Evolutionary conservation across 2,888 invertebrate genomes (phyloP).

Genomic region (Trichopoda pennipes): DNA sequence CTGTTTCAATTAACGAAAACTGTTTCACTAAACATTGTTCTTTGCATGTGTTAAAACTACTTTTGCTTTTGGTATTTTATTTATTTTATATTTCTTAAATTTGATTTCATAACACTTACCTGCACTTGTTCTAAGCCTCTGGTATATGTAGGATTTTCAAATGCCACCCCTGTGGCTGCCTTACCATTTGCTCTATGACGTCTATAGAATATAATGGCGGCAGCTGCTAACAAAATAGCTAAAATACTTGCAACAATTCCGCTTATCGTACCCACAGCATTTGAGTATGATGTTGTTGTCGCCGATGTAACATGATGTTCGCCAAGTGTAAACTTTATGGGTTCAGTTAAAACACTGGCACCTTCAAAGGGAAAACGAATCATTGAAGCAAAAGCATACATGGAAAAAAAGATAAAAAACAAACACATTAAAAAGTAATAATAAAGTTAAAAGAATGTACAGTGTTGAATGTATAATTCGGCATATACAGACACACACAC

Average conservation of each 20-base stretch:
- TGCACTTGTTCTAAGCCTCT: conserved; percentile 89
- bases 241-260: conserved; percentile 80
- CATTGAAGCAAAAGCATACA: conserved; percentile 12
- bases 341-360: conserved; percentile 88
- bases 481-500: background rate
- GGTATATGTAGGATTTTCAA: conserved; percentile 92
- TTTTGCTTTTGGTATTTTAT: background rate
- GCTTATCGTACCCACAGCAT: conserved; percentile 80
- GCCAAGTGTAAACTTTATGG: conserved; percentile 88
- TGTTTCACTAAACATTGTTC: conserved; percentile 2
- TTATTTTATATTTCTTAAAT: conserved; percentile 11
- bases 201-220: conserved; percentile 80
- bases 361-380: conserved; percentile 79
- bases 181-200: conserved; percentile 78
- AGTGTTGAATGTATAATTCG: conserved; percentile 1
- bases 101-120: conserved; percentile 80
- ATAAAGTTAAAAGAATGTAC: background rate
- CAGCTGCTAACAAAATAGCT: conserved; percentile 78
- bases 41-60: background rate
- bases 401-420: background rate
- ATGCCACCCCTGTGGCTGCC: conserved; percentile 87
- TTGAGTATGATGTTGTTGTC: conserved; percentile 81
- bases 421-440: conserved; percentile 19
- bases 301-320: conserved; percentile 88
- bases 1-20: background rate